Evolutionary conservation across 2,888 invertebrate genomes (phyloP), one percentile per base, ranked within the genome.

Genomic region (Drosophila maculinotata): DNA sequence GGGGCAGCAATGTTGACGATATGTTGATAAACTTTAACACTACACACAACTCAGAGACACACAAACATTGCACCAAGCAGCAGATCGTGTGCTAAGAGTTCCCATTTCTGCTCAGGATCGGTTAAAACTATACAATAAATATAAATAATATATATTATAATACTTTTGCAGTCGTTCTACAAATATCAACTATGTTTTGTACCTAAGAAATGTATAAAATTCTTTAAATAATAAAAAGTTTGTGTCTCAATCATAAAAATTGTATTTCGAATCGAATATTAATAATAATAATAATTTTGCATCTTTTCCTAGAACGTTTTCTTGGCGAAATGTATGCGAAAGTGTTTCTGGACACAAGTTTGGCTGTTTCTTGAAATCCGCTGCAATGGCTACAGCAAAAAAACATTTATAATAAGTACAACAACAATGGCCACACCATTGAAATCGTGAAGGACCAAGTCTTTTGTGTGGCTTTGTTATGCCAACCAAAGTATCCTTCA

Each of bases 21-120:
- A 85, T 82, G 85, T 85, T 82, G 79, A 87, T 84, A 85, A 81
- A 84, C 77, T 76, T 82, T 77, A 79, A 77, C 83, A 82, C 77
- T 69, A 51, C 56, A 30, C 9, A 20, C 60, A 67, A 41, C 62
- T 42, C 45, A 58, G 31, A 44, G 39, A 54, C 38, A 48, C 39
- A 63, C 36, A 42, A 30, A 59, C 47, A 38, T n/a, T n/a, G n/a
- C n/a, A n/a, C n/a, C 57, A 31, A 8, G 17, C 6, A n/a, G 6
- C 6, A 45, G 15, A 5, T 1, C 5, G 10, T 35, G 42, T 44
- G 33, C 26, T 14, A n/a, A n/a, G 10, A 44, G 3, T 5, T 35
- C 0, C 14, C 2, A 20, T 20, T 17, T 35, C 26, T 12, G 9
- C 25, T 42, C 1, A 3, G 26, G 17, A 15, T 17, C 28, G 7